Percentiles rank a stretch among this genome's conserved stretches.
These are phyloP conservation scores for Alectura lathami DNA, from an alignment of 2,113 vertebrate genomes.

Conservation along the genomic window DNA sequence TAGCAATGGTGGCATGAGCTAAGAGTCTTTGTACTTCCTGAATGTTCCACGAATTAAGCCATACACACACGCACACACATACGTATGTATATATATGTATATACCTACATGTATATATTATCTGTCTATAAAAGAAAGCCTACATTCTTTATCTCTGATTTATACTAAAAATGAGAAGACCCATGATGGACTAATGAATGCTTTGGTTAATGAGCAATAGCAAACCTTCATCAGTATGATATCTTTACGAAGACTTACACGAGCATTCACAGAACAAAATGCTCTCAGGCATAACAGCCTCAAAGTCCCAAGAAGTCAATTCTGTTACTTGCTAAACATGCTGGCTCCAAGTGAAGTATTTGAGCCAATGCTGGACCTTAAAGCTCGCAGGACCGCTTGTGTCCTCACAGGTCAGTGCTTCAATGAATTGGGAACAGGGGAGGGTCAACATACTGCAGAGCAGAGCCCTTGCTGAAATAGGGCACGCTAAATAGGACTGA, in stretches of 20 bases:
- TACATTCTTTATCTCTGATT: neutral
- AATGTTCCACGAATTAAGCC: neutral
- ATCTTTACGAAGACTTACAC: neutral
- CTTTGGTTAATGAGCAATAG: neutral
- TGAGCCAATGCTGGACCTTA: neutral
- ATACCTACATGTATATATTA: neutral
- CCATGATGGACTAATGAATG: neutral
- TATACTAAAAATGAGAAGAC: neutral
- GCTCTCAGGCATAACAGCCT: rapidly evolving
- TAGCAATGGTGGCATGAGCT: neutral
- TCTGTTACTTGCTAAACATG: neutral
- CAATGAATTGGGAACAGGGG: neutral
- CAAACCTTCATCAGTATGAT: neutral
- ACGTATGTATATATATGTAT: neutral
- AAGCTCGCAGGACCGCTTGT: neutral
- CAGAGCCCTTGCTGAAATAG: neutral
- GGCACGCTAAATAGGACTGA: neutral
- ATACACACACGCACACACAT: rapidly evolving
- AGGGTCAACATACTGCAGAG: neutral
- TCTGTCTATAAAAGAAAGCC: neutral
- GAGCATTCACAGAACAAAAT: neutral
- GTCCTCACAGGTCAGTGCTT: constrained; percentile 20
- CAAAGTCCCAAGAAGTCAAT: neutral
- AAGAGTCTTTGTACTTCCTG: neutral
- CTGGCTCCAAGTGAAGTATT: neutral